Base-by-base conservation (phyloP, 2,888 invertebrate species). In the Acrobasis suavella region DNA sequence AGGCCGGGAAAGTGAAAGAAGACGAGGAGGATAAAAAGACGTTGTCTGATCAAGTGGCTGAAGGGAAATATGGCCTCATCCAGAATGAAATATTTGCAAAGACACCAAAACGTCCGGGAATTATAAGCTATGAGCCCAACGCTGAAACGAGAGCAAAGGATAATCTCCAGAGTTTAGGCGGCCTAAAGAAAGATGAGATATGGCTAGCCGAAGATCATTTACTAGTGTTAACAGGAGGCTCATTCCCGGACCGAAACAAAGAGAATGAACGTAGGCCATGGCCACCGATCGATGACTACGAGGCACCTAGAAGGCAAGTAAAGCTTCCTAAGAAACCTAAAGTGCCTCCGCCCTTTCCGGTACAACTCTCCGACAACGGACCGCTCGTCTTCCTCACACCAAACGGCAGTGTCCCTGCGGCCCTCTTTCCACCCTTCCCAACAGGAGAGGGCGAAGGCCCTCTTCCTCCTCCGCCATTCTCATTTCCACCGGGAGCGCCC, bases 331-430 rank as follows among this genome's bases (percentile, higher is more conserved):
- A 95, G 60, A 95, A 95, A 85, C 97, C 97, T 10, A 95, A 95
- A 87, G 95, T 97, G 76, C 97, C 97, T 87, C 97, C 97, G 94
- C 97, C 97, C 92, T 97, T 97, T 95, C 97, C 97, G 83, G 96
- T 97, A 89, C 97, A 96, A 92, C 95, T 97, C 87, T 94, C 94
- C 86, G 96, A 97, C 83, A 94, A 95, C 81, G 97, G 97, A 80
- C 97, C 97, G 83, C 94, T 97, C 89, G 95, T 96, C 93, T 96
- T 97, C 94, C 94, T 97, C 91, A 96, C 96, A 85, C 94, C 95
- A 91, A 96, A 96, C 93, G 94, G 94, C 77, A 95, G 95, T 93
- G 93, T 95, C 93, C 93, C 95, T 93, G 93, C 95, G 93, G 90
- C 94, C 92, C 78, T 93, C 87, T 94, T 94, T 94, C 93, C 94